phyloP scores from a whole-genome alignment of 2,797 vertebrate species.

The Fistularia tabacaria region DNA sequence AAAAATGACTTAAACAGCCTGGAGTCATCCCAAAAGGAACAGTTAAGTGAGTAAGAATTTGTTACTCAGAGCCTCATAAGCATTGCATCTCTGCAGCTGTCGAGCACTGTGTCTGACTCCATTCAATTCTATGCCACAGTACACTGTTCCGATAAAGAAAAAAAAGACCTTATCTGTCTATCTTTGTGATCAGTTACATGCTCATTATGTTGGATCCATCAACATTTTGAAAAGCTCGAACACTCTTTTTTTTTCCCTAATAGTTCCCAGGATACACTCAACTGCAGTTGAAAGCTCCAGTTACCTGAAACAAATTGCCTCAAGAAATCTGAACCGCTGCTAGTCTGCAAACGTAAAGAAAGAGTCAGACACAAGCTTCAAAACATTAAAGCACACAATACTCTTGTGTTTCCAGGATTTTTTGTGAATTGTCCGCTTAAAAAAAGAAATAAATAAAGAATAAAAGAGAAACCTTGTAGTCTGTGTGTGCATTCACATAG shows the following conservation, averaged over 20 bases:
- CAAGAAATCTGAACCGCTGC: conserved; percentile 73
- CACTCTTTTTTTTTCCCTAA: conserved; percentile 63
- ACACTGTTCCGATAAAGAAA: conserved; percentile 27
- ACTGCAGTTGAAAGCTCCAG: conserved; percentile 76
- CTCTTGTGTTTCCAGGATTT: conserved; percentile 70
- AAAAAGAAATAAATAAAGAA: conserved; percentile 67
- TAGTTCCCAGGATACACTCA: conserved; percentile 78
- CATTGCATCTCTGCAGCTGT: conserved; percentile 55
- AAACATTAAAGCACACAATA: conserved; percentile 75
- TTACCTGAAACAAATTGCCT: conserved; percentile 86
- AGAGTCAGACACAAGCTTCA: conserved; percentile 68
- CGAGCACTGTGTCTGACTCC: conserved; percentile 49
- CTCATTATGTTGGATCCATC: conserved; percentile 76
- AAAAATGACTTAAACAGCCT: conserved; percentile 53
- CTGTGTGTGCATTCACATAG: conserved; percentile 71
- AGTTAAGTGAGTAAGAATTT: conserved; percentile 66
- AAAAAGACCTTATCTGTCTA: conserved; percentile 64
- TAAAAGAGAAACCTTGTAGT: conserved; percentile 75
- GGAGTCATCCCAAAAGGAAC: conserved; percentile 68
- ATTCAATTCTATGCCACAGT: conserved; percentile 27
- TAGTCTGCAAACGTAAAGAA: conserved; percentile 67
- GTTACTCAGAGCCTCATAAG: conserved; percentile 55
- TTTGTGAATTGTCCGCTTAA: conserved; percentile 73
- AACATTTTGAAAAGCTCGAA: conserved; percentile 76
- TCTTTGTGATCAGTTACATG: conserved; percentile 74